Evolutionary conservation across 2,113 vertebrate genomes (phyloP).

Genomic region (Callopanchax toddi): DNA sequence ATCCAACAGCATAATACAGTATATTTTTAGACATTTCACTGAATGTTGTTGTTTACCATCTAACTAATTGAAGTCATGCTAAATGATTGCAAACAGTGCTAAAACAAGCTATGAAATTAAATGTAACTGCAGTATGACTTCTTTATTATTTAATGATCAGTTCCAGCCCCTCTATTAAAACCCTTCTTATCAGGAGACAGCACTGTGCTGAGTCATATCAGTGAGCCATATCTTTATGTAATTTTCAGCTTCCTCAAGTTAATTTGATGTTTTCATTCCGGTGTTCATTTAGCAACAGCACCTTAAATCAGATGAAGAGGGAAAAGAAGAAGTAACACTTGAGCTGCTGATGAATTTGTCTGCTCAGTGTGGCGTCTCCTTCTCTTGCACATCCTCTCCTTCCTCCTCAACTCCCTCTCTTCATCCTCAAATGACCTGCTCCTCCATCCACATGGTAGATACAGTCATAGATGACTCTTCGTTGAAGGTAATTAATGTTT

Average conservation of each 20-base stretch:
- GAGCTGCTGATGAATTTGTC: conserved; percentile 89
- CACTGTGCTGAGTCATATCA: not conserved
- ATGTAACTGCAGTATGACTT: too few species aligned
- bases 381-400: conserved; percentile 80
- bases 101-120: too few species aligned
- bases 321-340: conserved; percentile 85
- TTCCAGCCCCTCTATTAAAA: not conserved
- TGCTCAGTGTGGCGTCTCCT: conserved; percentile 84
- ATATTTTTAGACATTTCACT: too few species aligned
- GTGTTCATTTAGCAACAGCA: conserved; percentile 59
- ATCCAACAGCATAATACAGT: too few species aligned
- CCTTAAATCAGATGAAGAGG: conserved; percentile 60
- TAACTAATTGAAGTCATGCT: not conserved
- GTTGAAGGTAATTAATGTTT: conserved; percentile 69
- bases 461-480: conserved; percentile 83
- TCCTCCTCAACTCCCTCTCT: conserved; percentile 61
- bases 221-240: not conserved
- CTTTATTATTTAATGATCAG: too few species aligned
- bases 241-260: not conserved
- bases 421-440: conserved; percentile 62
- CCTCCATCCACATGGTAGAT: conserved; percentile 80
- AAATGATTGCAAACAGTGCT: too few species aligned
- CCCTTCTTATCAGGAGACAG: not conserved
- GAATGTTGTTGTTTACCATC: not conserved
- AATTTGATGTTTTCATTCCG: not conserved